Evolutionary conservation across 2,113 vertebrate species (phyloP).

Genomic region (Cephalopterus ornatus): DNA sequence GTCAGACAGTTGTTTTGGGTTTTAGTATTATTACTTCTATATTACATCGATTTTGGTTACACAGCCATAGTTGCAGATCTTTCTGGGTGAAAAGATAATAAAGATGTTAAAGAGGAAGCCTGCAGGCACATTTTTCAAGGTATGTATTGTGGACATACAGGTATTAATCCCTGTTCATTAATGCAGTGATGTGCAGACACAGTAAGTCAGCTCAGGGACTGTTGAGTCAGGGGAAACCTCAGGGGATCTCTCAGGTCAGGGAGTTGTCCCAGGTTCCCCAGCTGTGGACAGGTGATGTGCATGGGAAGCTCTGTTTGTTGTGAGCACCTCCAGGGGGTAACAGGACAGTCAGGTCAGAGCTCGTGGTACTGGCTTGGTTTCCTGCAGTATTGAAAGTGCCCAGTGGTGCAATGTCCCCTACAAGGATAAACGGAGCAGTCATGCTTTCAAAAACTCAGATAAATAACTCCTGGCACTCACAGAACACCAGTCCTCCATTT

Average conservation of each 20-base stretch:
- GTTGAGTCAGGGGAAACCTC: background rate
- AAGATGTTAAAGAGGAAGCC: background rate
- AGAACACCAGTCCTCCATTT: background rate
- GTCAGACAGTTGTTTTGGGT: background rate
- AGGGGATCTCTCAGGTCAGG: background rate
- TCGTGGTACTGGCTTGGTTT: background rate
- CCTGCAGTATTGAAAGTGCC: background rate
- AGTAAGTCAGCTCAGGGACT: background rate
- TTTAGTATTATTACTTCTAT: background rate
- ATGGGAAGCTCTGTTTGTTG: background rate
- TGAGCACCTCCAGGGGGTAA: background rate
- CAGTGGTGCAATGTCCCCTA: background rate
- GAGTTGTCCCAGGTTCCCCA: background rate
- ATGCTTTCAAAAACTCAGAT: background rate
- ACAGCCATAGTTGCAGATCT: background rate
- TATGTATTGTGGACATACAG: background rate
- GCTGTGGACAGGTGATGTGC: background rate
- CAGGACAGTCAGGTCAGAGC: rapidly evolving
- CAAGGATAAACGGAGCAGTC: background rate
- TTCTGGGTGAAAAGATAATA: background rate
- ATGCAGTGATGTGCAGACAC: background rate
- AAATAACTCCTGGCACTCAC: background rate
- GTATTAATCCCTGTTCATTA: background rate
- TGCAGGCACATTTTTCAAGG: background rate
- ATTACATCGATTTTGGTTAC: background rate